Evolutionary conservation across 2,888 invertebrate species (phyloP).

Genomic region (Trachelus stipa): DNA sequence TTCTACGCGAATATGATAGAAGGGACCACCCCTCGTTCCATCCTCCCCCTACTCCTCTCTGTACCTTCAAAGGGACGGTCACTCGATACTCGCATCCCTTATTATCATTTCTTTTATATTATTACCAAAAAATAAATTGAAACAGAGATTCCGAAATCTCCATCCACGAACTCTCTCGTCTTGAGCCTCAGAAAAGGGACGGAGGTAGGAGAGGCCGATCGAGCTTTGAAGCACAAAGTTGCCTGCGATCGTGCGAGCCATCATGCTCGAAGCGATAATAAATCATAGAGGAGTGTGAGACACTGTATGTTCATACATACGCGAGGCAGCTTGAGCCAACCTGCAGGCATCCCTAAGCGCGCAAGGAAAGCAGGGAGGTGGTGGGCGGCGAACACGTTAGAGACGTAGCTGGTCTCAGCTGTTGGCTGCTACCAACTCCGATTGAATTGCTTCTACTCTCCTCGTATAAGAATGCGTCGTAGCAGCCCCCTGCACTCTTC

Average conservation of each 20-base stretch:
- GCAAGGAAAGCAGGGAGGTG: not conserved
- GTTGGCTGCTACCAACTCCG: constrained; percentile 54
- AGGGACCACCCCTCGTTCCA: too few relatives aligned
- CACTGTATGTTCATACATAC: not conserved
- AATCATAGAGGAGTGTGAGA: not conserved
- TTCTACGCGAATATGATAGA: too few relatives aligned
- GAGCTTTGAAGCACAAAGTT: too few relatives aligned
- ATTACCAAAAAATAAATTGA: not conserved
- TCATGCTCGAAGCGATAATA: not conserved
- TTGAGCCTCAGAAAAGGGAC: too few relatives aligned
- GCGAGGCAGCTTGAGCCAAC: not conserved
- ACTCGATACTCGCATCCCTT: too few relatives aligned
- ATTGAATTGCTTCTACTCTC: constrained; percentile 60
- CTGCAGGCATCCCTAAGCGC: not conserved
- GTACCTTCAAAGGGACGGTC: too few relatives aligned
- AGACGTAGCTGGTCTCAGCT: constrained; percentile 53
- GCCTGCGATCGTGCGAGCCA: too few relatives aligned
- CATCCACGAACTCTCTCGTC: too few relatives aligned
- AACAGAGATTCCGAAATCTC: not conserved
- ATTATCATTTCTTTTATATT: too few relatives aligned
- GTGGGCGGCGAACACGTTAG: constrained; percentile 18
- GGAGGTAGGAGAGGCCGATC: too few relatives aligned
- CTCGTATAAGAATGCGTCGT: not conserved
- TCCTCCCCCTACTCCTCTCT: too few relatives aligned
- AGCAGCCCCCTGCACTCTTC: not conserved